These are phyloP conservation scores for Saguinus midas DNA, from an alignment of 2,113 vertebrate species.

Conservation along the genomic window DNA sequence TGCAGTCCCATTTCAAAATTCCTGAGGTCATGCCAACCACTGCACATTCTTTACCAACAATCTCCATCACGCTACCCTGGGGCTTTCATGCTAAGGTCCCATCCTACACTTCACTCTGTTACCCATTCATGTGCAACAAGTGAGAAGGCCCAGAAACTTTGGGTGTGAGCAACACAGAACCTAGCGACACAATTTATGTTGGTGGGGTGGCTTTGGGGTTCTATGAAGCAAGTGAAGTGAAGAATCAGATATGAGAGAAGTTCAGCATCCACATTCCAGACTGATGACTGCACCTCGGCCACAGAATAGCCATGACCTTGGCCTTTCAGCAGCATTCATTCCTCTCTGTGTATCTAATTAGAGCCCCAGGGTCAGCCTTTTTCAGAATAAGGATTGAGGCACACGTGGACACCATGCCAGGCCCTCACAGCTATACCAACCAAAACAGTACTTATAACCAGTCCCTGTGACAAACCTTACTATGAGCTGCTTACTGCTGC, in stretches of 20 bases:
- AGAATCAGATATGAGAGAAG: background rate
- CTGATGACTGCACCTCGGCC: background rate
- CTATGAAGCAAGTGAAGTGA: background rate
- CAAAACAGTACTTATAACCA: background rate
- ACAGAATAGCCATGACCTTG: background rate
- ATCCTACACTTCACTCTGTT: background rate
- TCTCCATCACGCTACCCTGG: background rate
- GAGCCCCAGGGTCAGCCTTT: background rate
- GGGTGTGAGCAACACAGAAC: background rate
- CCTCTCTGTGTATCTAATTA: background rate
- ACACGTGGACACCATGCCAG: background rate
- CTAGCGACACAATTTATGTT: background rate
- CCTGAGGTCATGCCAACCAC: background rate
- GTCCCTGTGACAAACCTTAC: background rate
- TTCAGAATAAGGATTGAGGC: background rate
- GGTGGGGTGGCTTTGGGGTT: background rate
- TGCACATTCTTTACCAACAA: background rate
- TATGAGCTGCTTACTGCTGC: background rate
- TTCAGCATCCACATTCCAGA: background rate
- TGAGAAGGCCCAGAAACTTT: background rate
- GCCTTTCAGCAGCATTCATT: background rate
- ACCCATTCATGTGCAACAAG: background rate
- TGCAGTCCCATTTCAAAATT: background rate
- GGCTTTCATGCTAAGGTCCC: background rate
- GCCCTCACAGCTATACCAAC: background rate